Evolutionary conservation across 2,888 invertebrate genomes (phyloP).

Genomic region (Cheilosia impressa): DNA sequence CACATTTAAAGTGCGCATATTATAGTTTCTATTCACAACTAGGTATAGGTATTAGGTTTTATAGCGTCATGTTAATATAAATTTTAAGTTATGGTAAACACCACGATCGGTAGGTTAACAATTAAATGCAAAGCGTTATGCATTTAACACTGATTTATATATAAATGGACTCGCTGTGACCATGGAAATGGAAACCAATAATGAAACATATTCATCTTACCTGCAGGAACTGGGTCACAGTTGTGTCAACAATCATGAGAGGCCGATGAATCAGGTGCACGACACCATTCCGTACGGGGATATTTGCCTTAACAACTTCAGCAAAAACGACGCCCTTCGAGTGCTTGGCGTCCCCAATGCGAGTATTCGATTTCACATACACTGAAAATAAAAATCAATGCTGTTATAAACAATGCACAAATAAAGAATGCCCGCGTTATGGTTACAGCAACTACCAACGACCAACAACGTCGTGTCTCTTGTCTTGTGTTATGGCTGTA

Average conservation of each 20-base stretch:
- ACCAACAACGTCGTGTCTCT: conserved; percentile 8
- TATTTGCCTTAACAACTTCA: conserved; percentile 94
- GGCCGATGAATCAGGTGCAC: conserved; percentile 96
- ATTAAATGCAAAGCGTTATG: conserved; percentile 45
- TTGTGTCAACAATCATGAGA: conserved; percentile 95
- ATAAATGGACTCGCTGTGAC: conserved; percentile 19
- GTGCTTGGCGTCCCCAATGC: conserved; percentile 90
- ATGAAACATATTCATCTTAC: conserved; percentile 84
- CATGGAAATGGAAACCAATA: conserved; percentile 1
- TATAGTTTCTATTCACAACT: conserved; percentile 28
- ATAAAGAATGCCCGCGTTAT: conserved; percentile 22
- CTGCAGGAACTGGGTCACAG: conserved; percentile 93
- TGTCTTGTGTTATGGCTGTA: not conserved
- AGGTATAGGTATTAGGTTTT: conserved; percentile 1
- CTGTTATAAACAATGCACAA: conserved; percentile 46
- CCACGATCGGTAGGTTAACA: conserved; percentile 2
- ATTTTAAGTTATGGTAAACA: not conserved
- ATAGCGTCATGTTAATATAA: conserved; percentile 8
- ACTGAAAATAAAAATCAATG: conserved; percentile 84
- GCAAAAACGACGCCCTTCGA: conserved; percentile 93
- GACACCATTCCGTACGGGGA: conserved; percentile 96
- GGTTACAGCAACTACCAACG: not conserved
- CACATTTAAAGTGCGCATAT: conserved; percentile 41
- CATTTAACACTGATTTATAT: conserved; percentile 48
- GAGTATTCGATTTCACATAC: conserved; percentile 93